These are phyloP conservation scores for Rhogogaster chlorosoma DNA, from an alignment of 2,888 invertebrate species.

Conservation along the genomic window DNA sequence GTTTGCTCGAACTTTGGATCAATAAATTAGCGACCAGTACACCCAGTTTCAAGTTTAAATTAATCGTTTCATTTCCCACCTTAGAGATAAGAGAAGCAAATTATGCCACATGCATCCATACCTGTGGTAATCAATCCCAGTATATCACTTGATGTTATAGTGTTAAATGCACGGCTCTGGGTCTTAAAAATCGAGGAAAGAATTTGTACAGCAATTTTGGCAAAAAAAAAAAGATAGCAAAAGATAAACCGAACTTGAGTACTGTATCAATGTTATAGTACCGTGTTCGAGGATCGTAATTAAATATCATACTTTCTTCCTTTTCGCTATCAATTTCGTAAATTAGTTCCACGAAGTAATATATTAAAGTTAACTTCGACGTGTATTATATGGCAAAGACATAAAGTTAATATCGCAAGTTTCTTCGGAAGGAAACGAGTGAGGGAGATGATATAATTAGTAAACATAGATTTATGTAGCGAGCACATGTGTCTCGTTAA, in stretches of 20 bases:
- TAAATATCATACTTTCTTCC: background rate
- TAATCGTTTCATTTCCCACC: background rate
- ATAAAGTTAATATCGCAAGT: constrained; percentile 40
- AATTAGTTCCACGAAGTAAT: constrained; percentile 34
- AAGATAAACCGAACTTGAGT: background rate
- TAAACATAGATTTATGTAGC: constrained; percentile 41
- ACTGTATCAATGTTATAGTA: background rate
- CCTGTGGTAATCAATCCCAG: background rate
- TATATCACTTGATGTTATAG: background rate
- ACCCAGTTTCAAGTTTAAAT: background rate
- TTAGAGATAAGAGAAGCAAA: background rate
- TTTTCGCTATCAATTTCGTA: constrained; percentile 26
- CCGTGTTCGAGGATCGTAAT: background rate
- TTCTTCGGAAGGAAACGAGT: constrained; percentile 32
- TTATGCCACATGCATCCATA: background rate
- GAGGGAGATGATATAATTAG: constrained; percentile 41
- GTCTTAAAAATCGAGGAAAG: background rate
- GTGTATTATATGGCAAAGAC: constrained; percentile 6
- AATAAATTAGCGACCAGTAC: background rate
- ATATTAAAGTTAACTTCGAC: constrained; percentile 14
- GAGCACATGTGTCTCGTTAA: constrained; percentile 49
- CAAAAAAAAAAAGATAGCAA: background rate
- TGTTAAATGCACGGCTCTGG: background rate
- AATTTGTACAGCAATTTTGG: background rate
- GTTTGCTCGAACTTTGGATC: constrained; percentile 10